Evolutionary conservation across 2,113 vertebrate species (phyloP).

Genomic region (Brachypodius melanocephalos): DNA sequence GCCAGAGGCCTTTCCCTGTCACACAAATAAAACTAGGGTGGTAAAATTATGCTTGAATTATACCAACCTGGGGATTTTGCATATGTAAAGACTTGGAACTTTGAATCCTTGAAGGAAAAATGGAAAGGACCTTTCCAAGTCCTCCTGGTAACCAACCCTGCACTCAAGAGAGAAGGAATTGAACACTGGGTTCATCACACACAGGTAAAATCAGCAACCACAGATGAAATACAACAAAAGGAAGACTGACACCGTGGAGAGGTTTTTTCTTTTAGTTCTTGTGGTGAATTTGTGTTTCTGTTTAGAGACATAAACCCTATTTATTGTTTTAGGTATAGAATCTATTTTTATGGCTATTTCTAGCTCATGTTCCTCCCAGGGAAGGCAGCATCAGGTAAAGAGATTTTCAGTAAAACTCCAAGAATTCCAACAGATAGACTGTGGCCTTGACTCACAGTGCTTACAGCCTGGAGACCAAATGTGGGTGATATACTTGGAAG

Average conservation of each 20-base stretch:
- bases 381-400: background rate
- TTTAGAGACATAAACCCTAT: background rate
- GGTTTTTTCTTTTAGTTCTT: background rate
- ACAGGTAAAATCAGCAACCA: background rate
- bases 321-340: background rate
- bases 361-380: background rate
- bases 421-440: background rate
- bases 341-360: background rate
- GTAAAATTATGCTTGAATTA: background rate
- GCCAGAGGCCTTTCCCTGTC: background rate
- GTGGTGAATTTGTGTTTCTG: background rate
- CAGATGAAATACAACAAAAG: background rate
- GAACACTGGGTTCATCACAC: background rate
- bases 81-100: background rate
- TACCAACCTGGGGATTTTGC: background rate
- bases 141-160: background rate
- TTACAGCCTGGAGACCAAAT: background rate
- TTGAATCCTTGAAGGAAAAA: background rate
- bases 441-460: background rate
- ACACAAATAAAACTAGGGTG: background rate
- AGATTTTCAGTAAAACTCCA: background rate
- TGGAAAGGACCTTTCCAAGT: background rate
- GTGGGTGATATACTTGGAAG: background rate
- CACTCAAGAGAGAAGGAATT: background rate
- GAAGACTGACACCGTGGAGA: fast-evolving